phyloP scores from a whole-genome alignment of 2,888 invertebrate species.

The Sesamia inferens region DNA sequence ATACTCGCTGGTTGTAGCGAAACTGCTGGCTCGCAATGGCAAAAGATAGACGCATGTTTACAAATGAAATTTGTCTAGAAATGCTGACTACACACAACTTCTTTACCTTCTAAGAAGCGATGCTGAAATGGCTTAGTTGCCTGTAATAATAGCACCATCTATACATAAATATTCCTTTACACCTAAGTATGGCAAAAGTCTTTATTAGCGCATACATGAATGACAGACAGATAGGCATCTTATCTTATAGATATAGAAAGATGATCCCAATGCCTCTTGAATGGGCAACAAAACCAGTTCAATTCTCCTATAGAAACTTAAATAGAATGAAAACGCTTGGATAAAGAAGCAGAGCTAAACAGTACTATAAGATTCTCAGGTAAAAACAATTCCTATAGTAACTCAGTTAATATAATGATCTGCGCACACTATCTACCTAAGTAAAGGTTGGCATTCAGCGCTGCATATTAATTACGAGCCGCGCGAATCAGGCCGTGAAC shows the following conservation, averaged over 20 bases:
- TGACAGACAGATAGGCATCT: neutral
- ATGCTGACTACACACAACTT: too few species aligned
- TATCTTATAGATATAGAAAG: neutral
- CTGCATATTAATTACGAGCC: conserved; percentile 63
- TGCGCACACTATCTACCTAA: conserved; percentile 57
- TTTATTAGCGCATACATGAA: neutral
- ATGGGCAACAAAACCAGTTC: neutral
- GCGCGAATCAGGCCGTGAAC: conserved; percentile 57
- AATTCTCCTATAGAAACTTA: neutral
- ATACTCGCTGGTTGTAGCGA: neutral
- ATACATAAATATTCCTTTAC: neutral
- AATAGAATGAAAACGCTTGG: neutral
- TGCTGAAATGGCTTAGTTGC: neutral
- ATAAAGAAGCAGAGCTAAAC: neutral
- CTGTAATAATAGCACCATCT: neutral
- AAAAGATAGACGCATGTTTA: neutral
- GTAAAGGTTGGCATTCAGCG: conserved; percentile 57
- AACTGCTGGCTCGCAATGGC: too few species aligned
- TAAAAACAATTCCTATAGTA: conserved; percentile 27
- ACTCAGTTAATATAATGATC: conserved; percentile 47
- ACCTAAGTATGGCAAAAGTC: neutral
- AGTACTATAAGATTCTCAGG: conserved; percentile 29
- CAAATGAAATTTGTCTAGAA: too few species aligned
- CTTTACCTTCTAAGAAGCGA: neutral
- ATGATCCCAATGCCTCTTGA: neutral